Evolutionary conservation across 2,888 invertebrate species (phyloP).

Genomic region (Nomada ruficornis): DNA sequence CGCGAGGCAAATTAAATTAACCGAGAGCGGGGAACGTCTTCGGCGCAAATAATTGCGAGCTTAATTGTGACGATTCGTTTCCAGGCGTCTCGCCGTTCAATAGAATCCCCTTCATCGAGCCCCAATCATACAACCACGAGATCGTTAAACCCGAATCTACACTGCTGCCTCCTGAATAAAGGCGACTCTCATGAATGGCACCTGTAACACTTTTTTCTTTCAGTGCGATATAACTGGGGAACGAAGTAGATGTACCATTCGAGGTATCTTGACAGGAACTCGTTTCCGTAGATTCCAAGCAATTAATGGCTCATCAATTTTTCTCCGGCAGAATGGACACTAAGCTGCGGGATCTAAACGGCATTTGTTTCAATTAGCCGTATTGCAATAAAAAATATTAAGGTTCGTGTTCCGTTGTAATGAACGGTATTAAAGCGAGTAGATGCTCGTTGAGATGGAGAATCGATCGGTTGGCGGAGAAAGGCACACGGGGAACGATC

Average conservation of each 20-base stretch:
- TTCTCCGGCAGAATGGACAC: neutral
- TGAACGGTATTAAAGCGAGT: constrained; percentile 2
- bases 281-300: neutral
- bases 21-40: constrained; percentile 58
- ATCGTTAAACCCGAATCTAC: constrained; percentile 44
- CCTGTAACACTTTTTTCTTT: neutral
- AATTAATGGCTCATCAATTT: constrained; percentile 1
- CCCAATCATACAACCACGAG: constrained; percentile 39
- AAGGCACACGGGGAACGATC: constrained; percentile 6
- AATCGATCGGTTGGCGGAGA: constrained; percentile 2
- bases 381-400: neutral
- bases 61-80: constrained; percentile 72
- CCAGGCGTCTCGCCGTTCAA: constrained; percentile 41
- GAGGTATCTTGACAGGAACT: neutral
- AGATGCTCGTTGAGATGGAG: constrained; percentile 12
- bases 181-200: neutral
- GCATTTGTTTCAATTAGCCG: constrained; percentile 27
- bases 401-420: constrained; percentile 6
- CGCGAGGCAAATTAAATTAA: constrained; percentile 72
- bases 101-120: constrained; percentile 56
- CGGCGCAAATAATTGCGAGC: constrained; percentile 69
- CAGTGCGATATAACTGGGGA: no score
- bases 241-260: neutral
- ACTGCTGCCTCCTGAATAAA: constrained; percentile 13
- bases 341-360: no score